A percentile compares a stretch with the other conserved stretches of the same genome.
These are phyloP conservation scores for Leucania comma DNA, from an alignment of 2,888 invertebrate genomes.

Conservation along the genomic window DNA sequence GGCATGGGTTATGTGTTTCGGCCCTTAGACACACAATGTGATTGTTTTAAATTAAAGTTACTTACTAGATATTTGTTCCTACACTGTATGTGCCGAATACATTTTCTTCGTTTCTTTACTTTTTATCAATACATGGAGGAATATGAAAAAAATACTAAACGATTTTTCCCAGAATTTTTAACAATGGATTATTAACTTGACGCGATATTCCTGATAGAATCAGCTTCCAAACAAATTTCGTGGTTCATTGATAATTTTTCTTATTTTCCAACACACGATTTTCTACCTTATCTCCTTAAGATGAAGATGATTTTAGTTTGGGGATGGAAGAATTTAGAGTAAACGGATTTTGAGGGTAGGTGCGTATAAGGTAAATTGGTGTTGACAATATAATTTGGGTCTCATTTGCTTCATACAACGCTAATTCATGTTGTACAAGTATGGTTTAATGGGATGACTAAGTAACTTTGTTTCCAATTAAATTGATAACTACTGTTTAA, in stretches of 20 bases:
- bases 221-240: constrained; percentile 44
- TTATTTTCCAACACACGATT: constrained; percentile 4
- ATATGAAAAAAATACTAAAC: constrained; percentile 2
- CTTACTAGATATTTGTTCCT: too few species aligned
- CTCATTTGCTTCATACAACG: constrained; percentile 70
- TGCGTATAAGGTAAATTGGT: constrained; percentile 72
- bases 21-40: too few species aligned
- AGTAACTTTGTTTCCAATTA: constrained; percentile 32
- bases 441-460: constrained; percentile 41
- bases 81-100: too few species aligned
- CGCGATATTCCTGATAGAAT: constrained; percentile 41
- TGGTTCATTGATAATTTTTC: constrained; percentile 50
- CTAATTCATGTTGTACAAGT: constrained; percentile 46
- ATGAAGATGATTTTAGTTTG: constrained; percentile 32
- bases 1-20: too few species aligned
- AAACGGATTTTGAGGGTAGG: constrained; percentile 53
- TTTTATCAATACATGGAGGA: not conserved
- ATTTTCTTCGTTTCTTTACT: not conserved
- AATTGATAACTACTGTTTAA: constrained; percentile 2
- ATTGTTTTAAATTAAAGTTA: too few species aligned
- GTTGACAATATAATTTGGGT: constrained; percentile 77
- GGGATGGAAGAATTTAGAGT: constrained; percentile 19
- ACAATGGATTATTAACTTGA: constrained; percentile 40
- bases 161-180: constrained; percentile 8
- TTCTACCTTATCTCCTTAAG: constrained; percentile 1